phyloP scores from a whole-genome alignment of 2,888 invertebrate genomes.

The Petrolisthes cinctipes region DNA sequence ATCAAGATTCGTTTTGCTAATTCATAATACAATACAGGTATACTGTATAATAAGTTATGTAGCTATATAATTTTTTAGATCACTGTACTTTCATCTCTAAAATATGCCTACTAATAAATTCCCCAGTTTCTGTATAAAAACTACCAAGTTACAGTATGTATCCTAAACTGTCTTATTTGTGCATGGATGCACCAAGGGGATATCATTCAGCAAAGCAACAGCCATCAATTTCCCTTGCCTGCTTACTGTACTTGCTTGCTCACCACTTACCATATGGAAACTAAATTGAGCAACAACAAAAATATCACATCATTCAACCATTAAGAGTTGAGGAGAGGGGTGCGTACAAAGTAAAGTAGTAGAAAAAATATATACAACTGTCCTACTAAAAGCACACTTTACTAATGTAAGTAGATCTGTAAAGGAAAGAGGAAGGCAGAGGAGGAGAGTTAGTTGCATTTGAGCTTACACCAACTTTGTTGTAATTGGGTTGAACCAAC shows the following conservation, averaged over 20 bases:
- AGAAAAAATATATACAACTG: slow-evolving; percentile 36
- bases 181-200: too few relatives aligned
- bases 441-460: not conserved
- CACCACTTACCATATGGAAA: not conserved
- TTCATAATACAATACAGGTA: too few relatives aligned
- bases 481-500: not conserved
- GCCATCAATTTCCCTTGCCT: not conserved
- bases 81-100: not conserved
- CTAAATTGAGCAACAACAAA: slow-evolving; percentile 57
- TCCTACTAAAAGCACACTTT: slow-evolving; percentile 23
- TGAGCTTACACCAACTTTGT: not conserved
- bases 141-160: slow-evolving; percentile 24
- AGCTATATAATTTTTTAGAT: not conserved
- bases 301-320: slow-evolving; percentile 48
- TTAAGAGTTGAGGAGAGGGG: not conserved
- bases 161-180: not conserved
- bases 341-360: slow-evolving; percentile 43
- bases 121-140: slow-evolving; percentile 25
- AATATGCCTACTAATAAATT: not conserved
- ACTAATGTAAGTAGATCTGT: slow-evolving; percentile 19
- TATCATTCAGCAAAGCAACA: too few relatives aligned
- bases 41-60: too few relatives aligned
- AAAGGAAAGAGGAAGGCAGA: not conserved
- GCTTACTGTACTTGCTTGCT: not conserved
- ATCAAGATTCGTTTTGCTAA: not conserved